These are phyloP conservation scores for Pelobates cultripes DNA, from an alignment of 2,797 vertebrate species.

Conservation along the genomic window DNA sequence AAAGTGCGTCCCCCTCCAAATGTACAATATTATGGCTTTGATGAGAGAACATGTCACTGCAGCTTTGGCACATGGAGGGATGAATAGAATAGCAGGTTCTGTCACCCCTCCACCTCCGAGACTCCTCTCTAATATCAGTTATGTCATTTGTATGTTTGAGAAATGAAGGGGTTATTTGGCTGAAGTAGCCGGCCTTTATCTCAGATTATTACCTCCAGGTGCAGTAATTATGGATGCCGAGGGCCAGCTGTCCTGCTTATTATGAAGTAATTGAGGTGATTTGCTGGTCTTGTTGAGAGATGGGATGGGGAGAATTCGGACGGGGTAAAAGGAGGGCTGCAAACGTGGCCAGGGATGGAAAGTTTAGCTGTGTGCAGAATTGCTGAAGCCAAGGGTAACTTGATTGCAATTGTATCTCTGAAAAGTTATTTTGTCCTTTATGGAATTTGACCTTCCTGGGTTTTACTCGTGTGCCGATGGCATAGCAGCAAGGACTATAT, in stretches of 20 bases:
- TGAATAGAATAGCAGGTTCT: conserved; percentile 5
- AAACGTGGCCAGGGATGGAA: not conserved
- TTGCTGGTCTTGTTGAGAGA: conserved; percentile 37
- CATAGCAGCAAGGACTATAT: no score
- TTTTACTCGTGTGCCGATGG: no score
- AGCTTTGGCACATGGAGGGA: conserved; percentile 5
- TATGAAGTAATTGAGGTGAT: conserved; percentile 50
- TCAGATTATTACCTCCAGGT: conserved; percentile 47
- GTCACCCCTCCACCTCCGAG: not conserved
- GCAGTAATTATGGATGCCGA: conserved; percentile 40
- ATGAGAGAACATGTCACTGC: conserved; percentile 39
- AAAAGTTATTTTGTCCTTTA: no score
- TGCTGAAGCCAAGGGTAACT: no score
- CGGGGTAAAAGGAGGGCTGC: not conserved
- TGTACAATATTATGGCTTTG: conserved; percentile 21
- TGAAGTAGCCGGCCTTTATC: conserved; percentile 37
- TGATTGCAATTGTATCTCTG: no score
- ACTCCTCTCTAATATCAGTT: not conserved
- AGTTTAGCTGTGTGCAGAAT: no score
- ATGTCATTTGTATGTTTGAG: conserved; percentile 31
- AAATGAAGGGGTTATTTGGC: conserved; percentile 29
- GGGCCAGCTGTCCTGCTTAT: conserved; percentile 42
- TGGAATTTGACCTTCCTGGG: no score
- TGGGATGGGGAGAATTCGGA: conserved; percentile 5
- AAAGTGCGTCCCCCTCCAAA: not conserved